These are phyloP conservation scores for Girardia tigrina DNA, from an alignment of 2,888 invertebrate genomes.

Conservation along the genomic window DNA sequence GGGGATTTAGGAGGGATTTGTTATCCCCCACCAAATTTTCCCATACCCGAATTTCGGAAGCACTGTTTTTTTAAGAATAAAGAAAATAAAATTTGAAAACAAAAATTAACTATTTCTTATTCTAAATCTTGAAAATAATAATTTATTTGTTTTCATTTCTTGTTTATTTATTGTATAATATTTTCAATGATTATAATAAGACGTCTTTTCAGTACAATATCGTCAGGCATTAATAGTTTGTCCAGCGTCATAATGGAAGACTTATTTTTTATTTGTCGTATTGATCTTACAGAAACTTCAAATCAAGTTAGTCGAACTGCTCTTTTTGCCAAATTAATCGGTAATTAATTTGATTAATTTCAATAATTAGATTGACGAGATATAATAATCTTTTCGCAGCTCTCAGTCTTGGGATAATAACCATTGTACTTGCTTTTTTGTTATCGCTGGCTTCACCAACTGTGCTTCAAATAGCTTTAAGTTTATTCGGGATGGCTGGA, in stretches of 20 bases:
- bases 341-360: not conserved
- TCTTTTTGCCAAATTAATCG: slow-evolving; percentile 21
- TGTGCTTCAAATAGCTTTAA: slow-evolving; percentile 42
- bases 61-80: too few relatives aligned
- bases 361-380: not conserved
- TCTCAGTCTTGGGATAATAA: slow-evolving; percentile 37
- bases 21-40: too few relatives aligned
- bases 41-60: too few relatives aligned
- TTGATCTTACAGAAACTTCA: not conserved
- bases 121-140: too few relatives aligned
- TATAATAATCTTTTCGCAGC: slow-evolving; percentile 36
- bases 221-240: slow-evolving; percentile 39
- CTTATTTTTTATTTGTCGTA: slow-evolving; percentile 27
- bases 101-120: too few relatives aligned
- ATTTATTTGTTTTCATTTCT: too few relatives aligned
- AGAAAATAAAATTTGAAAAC: too few relatives aligned
- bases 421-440: slow-evolving; percentile 38
- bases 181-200: too few relatives aligned
- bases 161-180: too few relatives aligned
- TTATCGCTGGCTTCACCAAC: slow-evolving; percentile 34
- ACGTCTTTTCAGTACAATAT: slow-evolving; percentile 39
- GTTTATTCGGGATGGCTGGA: slow-evolving; percentile 45
- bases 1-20: too few relatives aligned
- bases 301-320: not conserved
- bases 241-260: slow-evolving; percentile 39